Evolutionary conservation across 2,113 vertebrate genomes (phyloP).

Genomic region (Pluvialis apricaria): DNA sequence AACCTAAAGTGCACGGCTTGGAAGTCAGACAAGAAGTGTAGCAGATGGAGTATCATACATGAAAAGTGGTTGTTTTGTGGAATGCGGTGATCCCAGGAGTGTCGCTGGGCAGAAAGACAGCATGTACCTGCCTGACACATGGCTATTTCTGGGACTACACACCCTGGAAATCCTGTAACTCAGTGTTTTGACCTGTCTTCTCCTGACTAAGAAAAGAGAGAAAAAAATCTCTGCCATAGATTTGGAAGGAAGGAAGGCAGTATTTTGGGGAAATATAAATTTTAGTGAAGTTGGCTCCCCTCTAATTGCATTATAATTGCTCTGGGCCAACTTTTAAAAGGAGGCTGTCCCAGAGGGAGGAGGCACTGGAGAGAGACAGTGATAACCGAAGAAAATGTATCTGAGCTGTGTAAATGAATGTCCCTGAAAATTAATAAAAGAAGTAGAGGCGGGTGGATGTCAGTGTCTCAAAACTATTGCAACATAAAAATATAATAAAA

Average conservation of each 20-base stretch:
- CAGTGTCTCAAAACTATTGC: slow-evolving; percentile 7
- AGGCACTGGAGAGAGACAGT: neutral
- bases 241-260: neutral
- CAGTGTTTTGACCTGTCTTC: neutral
- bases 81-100: neutral
- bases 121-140: neutral
- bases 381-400: neutral
- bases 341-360: neutral
- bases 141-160: neutral
- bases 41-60: neutral
- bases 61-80: neutral
- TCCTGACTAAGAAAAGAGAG: neutral
- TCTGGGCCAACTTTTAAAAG: neutral
- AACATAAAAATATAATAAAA: slow-evolving; percentile 21
- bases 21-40: neutral
- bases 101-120: neutral
- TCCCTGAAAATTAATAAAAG: slow-evolving; percentile 37
- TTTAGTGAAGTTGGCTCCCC: neutral
- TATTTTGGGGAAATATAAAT: slow-evolving; percentile 8
- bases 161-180: neutral
- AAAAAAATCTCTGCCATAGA: neutral
- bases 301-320: slow-evolving; percentile 42
- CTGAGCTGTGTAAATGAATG: slow-evolving; percentile 9
- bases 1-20: neutral
- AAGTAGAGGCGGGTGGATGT: neutral